phyloP scores from a whole-genome alignment of 2,888 invertebrate species.

The Drosophila mimetica region DNA sequence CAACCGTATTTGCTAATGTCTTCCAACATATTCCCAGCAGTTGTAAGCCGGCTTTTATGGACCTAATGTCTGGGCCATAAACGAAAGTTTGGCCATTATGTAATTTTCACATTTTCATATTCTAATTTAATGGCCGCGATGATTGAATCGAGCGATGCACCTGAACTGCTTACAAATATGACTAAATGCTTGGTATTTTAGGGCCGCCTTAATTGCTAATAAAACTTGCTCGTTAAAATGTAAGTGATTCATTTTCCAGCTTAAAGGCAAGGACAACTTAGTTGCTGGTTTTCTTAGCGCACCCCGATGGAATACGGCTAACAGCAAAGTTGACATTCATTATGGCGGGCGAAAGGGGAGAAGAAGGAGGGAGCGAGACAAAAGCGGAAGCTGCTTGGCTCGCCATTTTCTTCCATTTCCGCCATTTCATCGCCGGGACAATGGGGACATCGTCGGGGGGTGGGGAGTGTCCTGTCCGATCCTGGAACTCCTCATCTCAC shows the following conservation, averaged over 20 bases:
- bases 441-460: constrained; percentile 65
- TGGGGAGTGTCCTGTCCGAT: constrained; percentile 47
- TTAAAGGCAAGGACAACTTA: constrained; percentile 48
- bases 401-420: constrained; percentile 52
- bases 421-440: constrained; percentile 42
- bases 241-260: constrained; percentile 60
- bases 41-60: constrained; percentile 36
- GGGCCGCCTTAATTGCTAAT: constrained; percentile 61
- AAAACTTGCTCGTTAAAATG: constrained; percentile 59
- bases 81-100: constrained; percentile 30
- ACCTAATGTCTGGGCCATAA: constrained; percentile 24
- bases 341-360: constrained; percentile 47
- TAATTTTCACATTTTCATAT: constrained; percentile 35
- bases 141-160: constrained; percentile 40
- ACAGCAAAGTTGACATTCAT: constrained; percentile 73
- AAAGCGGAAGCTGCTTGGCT: constrained; percentile 47
- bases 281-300: background rate
- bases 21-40: constrained; percentile 30
- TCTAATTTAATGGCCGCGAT: constrained; percentile 9
- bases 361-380: constrained; percentile 7
- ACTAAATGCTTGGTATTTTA: constrained; percentile 10
- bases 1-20: constrained; percentile 8
- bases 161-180: constrained; percentile 17
- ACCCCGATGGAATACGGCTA: constrained; percentile 33
- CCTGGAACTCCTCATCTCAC: constrained; percentile 8